Evolutionary conservation across 1,140 invertebrate genomes (phyloP), one percentile per base, ranked within the genome.

Genomic region (Contarinia nasturtii): DNA sequence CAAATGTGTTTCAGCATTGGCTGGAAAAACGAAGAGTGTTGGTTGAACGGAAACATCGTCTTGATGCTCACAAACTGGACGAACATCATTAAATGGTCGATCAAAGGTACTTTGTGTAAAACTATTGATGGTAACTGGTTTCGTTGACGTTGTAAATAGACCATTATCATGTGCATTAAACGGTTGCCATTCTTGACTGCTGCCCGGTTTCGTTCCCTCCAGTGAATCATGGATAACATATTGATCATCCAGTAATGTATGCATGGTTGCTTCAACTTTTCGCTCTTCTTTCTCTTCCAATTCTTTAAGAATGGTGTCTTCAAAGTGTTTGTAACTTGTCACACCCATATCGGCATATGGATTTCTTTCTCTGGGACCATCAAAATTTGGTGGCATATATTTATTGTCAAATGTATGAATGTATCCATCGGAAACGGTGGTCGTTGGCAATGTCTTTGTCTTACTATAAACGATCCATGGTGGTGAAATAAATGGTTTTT

Each of bases 261-360:
- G 17, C 41, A 43, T 43, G 11, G 41, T 43, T 2, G 43, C 43
- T 33, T 44, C 43, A n/a, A 44, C 20, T 27, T 33, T 22, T 15
- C 18, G 14, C 27, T 44, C 43, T 33, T 44, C 43, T 17, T 44
- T 44, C 18, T 44, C 21, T 33, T 44, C 43, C 20, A 44, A 17
- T 15, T 44, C 22, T 44, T 21, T 22, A 3, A 44, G 14, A n/a
- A 44, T 15, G 10, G 21, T 44, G 10, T 44, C 43, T 15, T 44
- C 43, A 7, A 44, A 44, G 12, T 22, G 22, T 33, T 44, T 44
- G 22, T 44, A 44, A 7, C 5, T 7, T 12, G n/a, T 43, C 12
- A 43, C 17, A 20, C 41, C 41, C 41, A 43, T 43, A 20, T 43
- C 41, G 7, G 20, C 17, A 20, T 18, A 43, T 18, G 41, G 41